These are phyloP conservation scores for Myrmecobius fasciatus DNA, from an alignment of 2,113 vertebrate genomes.

Conservation along the genomic window DNA sequence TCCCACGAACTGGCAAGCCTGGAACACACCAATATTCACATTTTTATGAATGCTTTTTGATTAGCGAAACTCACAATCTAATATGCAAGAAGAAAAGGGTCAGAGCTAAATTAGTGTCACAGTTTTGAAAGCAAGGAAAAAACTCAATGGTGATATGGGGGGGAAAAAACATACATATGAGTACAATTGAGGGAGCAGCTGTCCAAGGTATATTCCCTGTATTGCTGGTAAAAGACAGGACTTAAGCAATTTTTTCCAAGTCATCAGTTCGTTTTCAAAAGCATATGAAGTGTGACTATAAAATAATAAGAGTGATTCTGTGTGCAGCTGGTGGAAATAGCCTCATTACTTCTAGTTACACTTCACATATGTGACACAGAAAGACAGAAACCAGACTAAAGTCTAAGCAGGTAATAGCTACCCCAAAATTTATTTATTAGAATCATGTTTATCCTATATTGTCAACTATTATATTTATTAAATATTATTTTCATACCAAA, in stretches of 20 bases:
- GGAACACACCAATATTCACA: slow-evolving; percentile 32
- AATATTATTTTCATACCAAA: background rate
- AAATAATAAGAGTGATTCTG: background rate
- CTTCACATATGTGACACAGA: background rate
- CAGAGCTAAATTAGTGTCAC: background rate
- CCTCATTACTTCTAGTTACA: slow-evolving; percentile 1
- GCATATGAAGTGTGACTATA: background rate
- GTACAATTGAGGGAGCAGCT: slow-evolving; percentile 34
- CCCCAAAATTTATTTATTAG: background rate
- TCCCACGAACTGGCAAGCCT: slow-evolving; percentile 91
- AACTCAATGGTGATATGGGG: background rate
- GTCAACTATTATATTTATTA: background rate
- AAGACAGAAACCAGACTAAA: background rate
- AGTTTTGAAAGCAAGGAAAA: background rate
- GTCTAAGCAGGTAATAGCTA: background rate
- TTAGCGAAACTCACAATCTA: slow-evolving; percentile 6
- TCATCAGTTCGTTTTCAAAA: slow-evolving; percentile 31
- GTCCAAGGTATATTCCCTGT: slow-evolving; percentile 5
- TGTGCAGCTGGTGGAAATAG: background rate
- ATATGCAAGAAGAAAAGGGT: background rate
- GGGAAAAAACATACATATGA: slow-evolving; percentile 14
- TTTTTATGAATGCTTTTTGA: background rate
- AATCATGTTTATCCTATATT: background rate
- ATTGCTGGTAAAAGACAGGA: background rate
- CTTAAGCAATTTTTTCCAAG: slow-evolving; percentile 3